A percentile compares a stretch with the other conserved stretches of the same genome.
Evolutionary conservation across 2,113 vertebrate species (phyloP).

Genomic region (Hippopotamus amphibius): DNA sequence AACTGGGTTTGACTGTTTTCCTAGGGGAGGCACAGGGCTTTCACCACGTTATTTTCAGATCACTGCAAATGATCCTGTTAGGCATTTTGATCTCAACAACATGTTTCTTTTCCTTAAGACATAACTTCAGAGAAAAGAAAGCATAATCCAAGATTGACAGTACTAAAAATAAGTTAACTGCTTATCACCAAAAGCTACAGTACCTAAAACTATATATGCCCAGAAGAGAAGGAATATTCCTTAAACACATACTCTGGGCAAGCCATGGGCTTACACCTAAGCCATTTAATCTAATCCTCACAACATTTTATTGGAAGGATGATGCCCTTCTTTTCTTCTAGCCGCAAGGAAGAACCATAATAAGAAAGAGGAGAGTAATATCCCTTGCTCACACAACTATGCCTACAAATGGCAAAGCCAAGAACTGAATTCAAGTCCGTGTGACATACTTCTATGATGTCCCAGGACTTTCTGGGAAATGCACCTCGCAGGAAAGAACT

Average conservation of each 20-base stretch:
- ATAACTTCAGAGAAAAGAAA: neutral
- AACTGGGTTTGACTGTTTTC: neutral
- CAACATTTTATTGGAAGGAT: neutral
- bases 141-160: neutral
- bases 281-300: neutral
- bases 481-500: neutral
- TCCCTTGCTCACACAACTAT: neutral
- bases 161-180: constrained; percentile 20
- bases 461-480: neutral
- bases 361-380: neutral
- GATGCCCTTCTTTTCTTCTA: neutral
- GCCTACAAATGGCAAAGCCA: neutral
- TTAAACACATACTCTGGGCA: neutral
- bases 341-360: neutral
- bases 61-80: neutral
- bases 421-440: neutral
- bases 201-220: neutral
- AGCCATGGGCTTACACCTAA: neutral
- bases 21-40: neutral
- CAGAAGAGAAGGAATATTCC: neutral
- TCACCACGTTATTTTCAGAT: constrained; percentile 40
- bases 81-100: neutral
- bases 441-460: neutral
- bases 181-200: constrained; percentile 18
- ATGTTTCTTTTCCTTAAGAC: neutral